A percentile compares a stretch with the other conserved stretches of the same genome.
These are phyloP conservation scores for Anneissia japonica DNA, from an alignment of 35 echinoderm and acorn worm genomes.

Conservation along the genomic window DNA sequence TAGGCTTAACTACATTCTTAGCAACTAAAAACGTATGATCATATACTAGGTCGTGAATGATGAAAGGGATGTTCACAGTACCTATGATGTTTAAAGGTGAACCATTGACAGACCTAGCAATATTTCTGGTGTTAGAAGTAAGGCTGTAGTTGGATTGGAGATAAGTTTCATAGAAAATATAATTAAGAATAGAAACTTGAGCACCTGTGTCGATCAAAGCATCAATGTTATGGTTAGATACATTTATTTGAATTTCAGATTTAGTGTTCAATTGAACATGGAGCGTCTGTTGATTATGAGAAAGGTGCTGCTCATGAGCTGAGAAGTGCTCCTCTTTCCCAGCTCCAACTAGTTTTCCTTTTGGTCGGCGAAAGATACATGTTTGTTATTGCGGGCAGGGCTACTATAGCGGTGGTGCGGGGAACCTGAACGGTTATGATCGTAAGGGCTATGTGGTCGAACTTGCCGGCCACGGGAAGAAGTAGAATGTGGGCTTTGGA, in stretches of 20 bases:
- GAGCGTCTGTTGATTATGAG: neutral
- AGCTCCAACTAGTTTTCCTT: conserved; percentile 34
- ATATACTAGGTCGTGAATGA: no score
- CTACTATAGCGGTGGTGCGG: neutral
- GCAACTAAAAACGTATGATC: no score
- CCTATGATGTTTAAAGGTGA: no score
- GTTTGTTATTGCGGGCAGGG: neutral
- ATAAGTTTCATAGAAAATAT: no score
- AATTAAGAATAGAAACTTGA: no score
- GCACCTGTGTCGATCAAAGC: conserved; percentile 17
- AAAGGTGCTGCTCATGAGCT: neutral
- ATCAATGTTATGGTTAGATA: neutral
- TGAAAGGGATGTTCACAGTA: no score
- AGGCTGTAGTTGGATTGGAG: no score
- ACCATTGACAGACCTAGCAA: no score
- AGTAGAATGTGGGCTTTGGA: no score
- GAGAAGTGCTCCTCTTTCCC: conserved; percentile 16
- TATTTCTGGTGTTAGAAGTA: no score
- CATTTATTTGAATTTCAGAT: neutral
- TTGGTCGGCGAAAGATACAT: no score
- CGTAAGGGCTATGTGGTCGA: neutral
- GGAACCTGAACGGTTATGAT: neutral
- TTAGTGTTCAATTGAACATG: neutral
- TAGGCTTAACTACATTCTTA: no score
- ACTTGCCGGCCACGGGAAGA: neutral